phyloP scores from a whole-genome alignment of 1,140 invertebrate genomes.

The Paramacrobiotus metropolitanus region DNA sequence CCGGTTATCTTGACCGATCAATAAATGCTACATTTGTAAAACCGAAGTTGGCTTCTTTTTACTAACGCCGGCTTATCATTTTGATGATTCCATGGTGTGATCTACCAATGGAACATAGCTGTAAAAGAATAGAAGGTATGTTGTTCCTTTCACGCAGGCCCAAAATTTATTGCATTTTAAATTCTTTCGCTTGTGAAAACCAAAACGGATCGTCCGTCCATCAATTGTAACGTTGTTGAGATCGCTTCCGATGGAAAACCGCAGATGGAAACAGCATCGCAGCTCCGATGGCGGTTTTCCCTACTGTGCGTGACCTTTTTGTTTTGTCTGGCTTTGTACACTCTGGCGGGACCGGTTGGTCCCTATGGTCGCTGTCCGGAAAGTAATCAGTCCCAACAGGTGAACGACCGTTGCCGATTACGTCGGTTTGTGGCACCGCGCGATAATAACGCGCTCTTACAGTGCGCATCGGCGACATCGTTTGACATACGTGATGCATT shows the following conservation, averaged over 20 bases:
- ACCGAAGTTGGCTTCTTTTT: no score
- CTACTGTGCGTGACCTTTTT: neutral
- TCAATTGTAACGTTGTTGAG: no score
- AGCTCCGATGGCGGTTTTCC: neutral
- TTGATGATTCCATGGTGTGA: no score
- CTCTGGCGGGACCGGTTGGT: neutral
- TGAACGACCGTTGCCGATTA: conserved; percentile 2
- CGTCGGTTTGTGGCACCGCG: neutral
- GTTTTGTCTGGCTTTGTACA: neutral
- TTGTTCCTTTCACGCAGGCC: no score
- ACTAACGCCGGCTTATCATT: no score
- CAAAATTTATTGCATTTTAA: no score
- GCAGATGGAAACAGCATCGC: neutral
- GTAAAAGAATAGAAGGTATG: no score
- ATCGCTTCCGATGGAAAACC: neutral
- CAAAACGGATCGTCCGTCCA: no score
- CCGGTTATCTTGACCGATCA: no score
- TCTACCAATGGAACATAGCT: no score
- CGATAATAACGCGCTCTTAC: neutral
- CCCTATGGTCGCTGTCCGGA: neutral
- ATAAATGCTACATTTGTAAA: no score
- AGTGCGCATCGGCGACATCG: neutral
- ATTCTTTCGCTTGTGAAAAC: no score
- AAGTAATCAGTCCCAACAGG: neutral
- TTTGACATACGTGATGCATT: neutral